Evolutionary conservation across 2,888 invertebrate genomes (phyloP).

Genomic region (Anarsia innoxiella): DNA sequence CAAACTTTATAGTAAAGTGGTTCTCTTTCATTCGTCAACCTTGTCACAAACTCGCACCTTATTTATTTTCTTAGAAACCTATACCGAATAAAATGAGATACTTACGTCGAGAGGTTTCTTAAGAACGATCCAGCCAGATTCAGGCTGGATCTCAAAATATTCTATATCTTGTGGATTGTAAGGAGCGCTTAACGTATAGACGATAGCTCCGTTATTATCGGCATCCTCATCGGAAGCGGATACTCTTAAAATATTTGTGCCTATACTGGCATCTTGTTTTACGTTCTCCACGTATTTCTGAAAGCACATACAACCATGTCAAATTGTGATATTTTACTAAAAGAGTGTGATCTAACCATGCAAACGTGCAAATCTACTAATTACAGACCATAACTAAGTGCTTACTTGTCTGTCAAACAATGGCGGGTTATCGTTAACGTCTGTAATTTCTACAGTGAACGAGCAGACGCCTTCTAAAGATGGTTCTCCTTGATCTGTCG

Average conservation of each 20-base stretch:
- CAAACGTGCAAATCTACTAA: conserved; percentile 19
- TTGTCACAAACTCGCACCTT: conserved; percentile 45
- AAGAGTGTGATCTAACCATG: conserved; percentile 30
- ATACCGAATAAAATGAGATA: conserved; percentile 47
- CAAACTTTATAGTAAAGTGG: conserved; percentile 68
- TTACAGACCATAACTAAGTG: conserved; percentile 20
- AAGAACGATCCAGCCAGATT: conserved; percentile 97
- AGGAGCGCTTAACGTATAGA: conserved; percentile 92
- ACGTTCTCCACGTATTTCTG: conserved; percentile 98
- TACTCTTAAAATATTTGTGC: conserved; percentile 94
- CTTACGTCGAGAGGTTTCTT: conserved; percentile 98
- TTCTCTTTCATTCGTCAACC: conserved; percentile 66
- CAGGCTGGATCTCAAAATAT: conserved; percentile 97
- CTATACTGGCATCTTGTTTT: conserved; percentile 96
- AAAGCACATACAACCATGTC: conserved; percentile 47
- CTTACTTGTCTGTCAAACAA: conserved; percentile 95
- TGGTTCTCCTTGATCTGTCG: conserved; percentile 98
- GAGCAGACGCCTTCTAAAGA: conserved; percentile 98
- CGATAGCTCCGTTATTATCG: conserved; percentile 96
- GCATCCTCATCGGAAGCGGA: conserved; percentile 98
- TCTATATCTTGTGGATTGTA: conserved; percentile 92
- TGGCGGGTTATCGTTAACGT: conserved; percentile 98
- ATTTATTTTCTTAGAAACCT: background rate
- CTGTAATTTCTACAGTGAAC: conserved; percentile 97
- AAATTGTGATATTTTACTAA: conserved; percentile 13